Evolutionary conservation across 2,797 vertebrate genomes (phyloP), one percentile per base, ranked within the genome.

Genomic region (Rhinatrema bivittatum): DNA sequence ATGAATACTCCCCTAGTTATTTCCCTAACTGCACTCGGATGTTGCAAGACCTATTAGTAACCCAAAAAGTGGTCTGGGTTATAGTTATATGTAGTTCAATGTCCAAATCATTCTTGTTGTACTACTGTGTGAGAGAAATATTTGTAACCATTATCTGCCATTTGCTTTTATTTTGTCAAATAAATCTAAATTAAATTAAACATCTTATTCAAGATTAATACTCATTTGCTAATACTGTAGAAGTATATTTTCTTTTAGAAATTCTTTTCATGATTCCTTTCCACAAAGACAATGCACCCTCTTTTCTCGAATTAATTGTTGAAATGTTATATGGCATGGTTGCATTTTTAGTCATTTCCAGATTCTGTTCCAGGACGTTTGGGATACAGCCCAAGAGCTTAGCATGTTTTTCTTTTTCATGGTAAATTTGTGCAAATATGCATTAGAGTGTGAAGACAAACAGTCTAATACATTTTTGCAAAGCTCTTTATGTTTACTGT

Each of bases 381-480:
- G 84, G 84, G 82, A 85, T 65, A 68, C 68, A 84, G 82, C 84
- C 84, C 84, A 86, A 84, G 82, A 86, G 84, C 82, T 86, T 86
- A 86, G 82, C 82, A 80, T 86, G 82, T 84, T 86, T 86, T 86
- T 74, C 82, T 86, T 86, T 86, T 85, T 84, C 80, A 85, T 84
- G 81, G 82, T 85, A 84, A 86, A 86, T 86, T 86, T 86, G 81
- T 86, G 84, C 84, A 86, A 86, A 86, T 86, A 85, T 82, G 82
- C 82, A 84, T 86, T 84, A 85, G 81, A 86, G 84, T 86, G 81
- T 86, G 82, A 86, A 85, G 85, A 86, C 82, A 86, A 85, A 86
- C 82, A 85, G 80, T 82, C 82, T 84, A 86, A 86, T 84, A 86
- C 84, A 84, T 84, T 84, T 86, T 82, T 86, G 84, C 84, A 86